Evolutionary conservation across 2,797 vertebrate genomes (phyloP).

Genomic region (Emys orbicularis): DNA sequence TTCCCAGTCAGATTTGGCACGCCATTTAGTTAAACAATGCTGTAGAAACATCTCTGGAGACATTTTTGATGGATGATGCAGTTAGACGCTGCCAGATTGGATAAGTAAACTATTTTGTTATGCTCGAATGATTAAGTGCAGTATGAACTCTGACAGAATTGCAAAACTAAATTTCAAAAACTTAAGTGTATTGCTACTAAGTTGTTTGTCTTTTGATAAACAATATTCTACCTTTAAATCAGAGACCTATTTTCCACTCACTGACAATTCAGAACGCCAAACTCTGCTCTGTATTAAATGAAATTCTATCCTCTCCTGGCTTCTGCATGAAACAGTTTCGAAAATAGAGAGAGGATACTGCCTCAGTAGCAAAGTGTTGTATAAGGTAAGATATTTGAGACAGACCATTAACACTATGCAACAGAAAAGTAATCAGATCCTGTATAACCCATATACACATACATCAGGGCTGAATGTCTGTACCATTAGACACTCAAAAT

Average conservation of each 20-base stretch:
- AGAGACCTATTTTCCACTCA: background rate
- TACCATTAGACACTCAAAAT: background rate
- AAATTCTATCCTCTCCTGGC: background rate
- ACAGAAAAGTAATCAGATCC: background rate
- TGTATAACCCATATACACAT: background rate
- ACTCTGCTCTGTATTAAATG: slow-evolving; percentile 19
- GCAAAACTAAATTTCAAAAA: background rate
- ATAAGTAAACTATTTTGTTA: slow-evolving; percentile 5
- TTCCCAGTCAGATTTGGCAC: background rate
- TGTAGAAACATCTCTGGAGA: background rate
- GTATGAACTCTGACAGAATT: background rate
- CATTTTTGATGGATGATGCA: background rate
- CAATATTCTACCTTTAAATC: background rate
- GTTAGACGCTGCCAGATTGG: background rate
- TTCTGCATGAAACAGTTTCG: slow-evolving; percentile 33
- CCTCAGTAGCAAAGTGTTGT: slow-evolving; percentile 27
- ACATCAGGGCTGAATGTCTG: background rate
- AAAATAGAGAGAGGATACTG: background rate
- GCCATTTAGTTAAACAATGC: background rate
- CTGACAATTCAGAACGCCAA: background rate
- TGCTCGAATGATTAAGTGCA: background rate
- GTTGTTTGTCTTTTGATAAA: background rate
- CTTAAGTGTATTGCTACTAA: background rate
- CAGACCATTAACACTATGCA: background rate
- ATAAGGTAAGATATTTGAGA: slow-evolving; percentile 5